Conservation (phyloP, 1,140 invertebrate species). For the Calliopsis andreniformis region DNA sequence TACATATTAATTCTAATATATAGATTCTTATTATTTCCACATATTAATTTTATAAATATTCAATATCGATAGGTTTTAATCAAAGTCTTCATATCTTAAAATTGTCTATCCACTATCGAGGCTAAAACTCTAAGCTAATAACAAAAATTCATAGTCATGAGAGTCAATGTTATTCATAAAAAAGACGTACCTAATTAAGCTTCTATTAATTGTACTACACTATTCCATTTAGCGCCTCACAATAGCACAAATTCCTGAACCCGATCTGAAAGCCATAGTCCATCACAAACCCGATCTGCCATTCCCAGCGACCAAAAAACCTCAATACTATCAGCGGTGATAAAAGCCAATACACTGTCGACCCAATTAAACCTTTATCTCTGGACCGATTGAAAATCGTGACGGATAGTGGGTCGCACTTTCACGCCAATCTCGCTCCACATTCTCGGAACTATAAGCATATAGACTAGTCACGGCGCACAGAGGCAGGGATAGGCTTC, state of each 20-base stretch:
- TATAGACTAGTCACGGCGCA: constrained; percentile 8
- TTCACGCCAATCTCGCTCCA: constrained; percentile 31
- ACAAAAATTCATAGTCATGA: too few relatives aligned
- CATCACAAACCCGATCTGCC: background rate
- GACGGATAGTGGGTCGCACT: constrained; percentile 30
- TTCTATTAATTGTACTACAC: too few relatives aligned
- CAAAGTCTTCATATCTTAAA: too few relatives aligned
- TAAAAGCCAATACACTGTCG: constrained; percentile 15
- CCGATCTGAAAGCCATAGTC: background rate
- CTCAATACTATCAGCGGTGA: background rate
- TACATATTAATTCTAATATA: too few relatives aligned
- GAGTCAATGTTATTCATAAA: too few relatives aligned
- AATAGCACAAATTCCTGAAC: background rate
- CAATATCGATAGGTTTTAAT: too few relatives aligned
- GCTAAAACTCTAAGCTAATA: too few relatives aligned
- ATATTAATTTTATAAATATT: too few relatives aligned
- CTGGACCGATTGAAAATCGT: constrained; percentile 3
- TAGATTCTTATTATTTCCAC: too few relatives aligned
- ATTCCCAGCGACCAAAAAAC: background rate
- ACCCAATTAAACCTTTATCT: constrained; percentile 31
- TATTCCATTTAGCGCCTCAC: too few relatives aligned
- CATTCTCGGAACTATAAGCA: constrained; percentile 36
- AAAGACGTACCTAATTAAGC: too few relatives aligned
- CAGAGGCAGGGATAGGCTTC: background rate
- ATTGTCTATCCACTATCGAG: too few relatives aligned